Base-by-base conservation (phyloP, 2,797 vertebrate species). In the Ispidina picta region DNA sequence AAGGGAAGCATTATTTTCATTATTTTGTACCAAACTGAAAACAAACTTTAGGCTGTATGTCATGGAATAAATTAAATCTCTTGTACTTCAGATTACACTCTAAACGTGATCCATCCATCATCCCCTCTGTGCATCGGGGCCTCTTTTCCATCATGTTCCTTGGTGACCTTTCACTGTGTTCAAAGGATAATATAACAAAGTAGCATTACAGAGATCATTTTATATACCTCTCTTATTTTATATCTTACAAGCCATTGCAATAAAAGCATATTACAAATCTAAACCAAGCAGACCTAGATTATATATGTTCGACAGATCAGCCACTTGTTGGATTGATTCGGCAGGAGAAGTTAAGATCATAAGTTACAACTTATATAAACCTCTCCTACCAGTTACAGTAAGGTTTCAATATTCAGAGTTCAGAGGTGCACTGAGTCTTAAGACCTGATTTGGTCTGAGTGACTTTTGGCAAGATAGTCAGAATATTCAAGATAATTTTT, bases 151-250 rank as follows among this genome's bases (percentile, higher is more conserved):
- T 65, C 52, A 5, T 68, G 51, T 69, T 95, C 54, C 35, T 76
- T 51, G 17, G 39, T 80, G 80, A 91, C 77, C 78, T 95, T 96
- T 76, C 44, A 52, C 44, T 94, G 20, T 86, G 62, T 83, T 88
- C 88, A 90, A 93, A 93, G 73, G 64, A 85, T 81, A 85, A 59
- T 76, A 52, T 85, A 86, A 82, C 39, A 89, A 95, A 95, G 29
- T 63, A 81, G 9, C 2, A 25, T 16, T 82, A 63, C 43, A 85
- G 49, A 63, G 76, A 85, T 84, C 31, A 71, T 71, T 87, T 91
- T 89, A 76, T 74, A 88, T 62, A 68, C 25, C 10, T 70, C 12
- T 74, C 29, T 64, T 91, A 88, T 71, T 94, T 89, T 87, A 75
- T 95, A 82, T 74, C 69, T 78, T 69, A 85, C 60, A 95, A 89